These are phyloP conservation scores for Ptilodon capucinus DNA, from an alignment of 2,888 invertebrate genomes.

Conservation along the genomic window DNA sequence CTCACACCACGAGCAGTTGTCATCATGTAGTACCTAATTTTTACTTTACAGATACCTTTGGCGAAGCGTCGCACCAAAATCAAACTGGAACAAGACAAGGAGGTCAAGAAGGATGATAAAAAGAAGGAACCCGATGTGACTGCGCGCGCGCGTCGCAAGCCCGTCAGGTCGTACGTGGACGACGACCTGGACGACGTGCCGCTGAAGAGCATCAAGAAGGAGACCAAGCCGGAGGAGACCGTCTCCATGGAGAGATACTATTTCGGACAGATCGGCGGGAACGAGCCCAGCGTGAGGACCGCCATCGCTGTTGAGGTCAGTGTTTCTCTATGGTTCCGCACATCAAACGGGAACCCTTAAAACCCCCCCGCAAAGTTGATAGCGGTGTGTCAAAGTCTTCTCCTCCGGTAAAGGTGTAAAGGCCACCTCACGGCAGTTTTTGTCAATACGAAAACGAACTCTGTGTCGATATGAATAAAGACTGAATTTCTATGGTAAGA, in stretches of 20 bases:
- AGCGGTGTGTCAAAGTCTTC: too few species aligned
- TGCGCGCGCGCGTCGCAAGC: constrained; percentile 54
- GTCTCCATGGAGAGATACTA: constrained; percentile 85
- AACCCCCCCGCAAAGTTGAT: too few species aligned
- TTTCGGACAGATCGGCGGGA: constrained; percentile 81
- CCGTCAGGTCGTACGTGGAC: constrained; percentile 57
- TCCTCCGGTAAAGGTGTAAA: too few species aligned
- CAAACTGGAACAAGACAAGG: constrained; percentile 62
- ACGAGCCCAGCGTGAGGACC: constrained; percentile 30
- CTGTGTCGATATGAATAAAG: too few species aligned
- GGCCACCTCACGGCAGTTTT: too few species aligned
- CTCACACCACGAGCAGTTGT: not conserved
- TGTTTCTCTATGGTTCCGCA: too few species aligned
- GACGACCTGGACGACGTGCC: constrained; percentile 69
- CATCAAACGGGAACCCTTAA: too few species aligned
- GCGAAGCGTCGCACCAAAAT: constrained; percentile 69
- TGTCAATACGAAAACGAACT: too few species aligned
- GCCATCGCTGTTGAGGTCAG: constrained; percentile 71
- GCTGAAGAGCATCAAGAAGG: constrained; percentile 70
- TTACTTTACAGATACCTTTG: constrained; percentile 54
- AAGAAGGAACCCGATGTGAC: constrained; percentile 30
- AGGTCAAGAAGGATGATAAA: constrained; percentile 45
- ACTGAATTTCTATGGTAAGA: too few species aligned
- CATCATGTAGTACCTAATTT: not conserved
- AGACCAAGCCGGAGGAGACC: constrained; percentile 65